Evolutionary conservation across 2,113 vertebrate genomes (phyloP), one percentile per base, ranked within the genome.

Genomic region (Felis chaus): DNA sequence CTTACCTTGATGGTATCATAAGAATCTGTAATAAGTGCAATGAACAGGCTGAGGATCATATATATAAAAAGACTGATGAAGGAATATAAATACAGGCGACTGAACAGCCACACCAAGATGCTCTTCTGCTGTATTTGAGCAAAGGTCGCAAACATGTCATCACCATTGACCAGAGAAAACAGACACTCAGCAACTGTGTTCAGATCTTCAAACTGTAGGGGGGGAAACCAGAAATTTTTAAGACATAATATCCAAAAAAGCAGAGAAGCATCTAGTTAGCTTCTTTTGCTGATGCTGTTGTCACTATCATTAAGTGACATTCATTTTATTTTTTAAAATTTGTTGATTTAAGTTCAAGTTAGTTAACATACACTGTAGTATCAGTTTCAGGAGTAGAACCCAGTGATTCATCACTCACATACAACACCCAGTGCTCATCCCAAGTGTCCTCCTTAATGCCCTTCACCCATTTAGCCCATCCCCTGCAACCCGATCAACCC

Each of bases 61-160:
- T 99, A 99, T 98, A 99, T 99, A 90, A 99, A 99, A 57, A 99
- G 99, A 9, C 99, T 99, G 96, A 99, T 99, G 98, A 99, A 99
- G 98, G 99, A 99, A 97, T 99, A 99, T 41, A 99, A 98, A 95
- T 99, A 99, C 0, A 99, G 96, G 1, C 99, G 98, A 92, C 99
- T 99, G 98, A 99, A 99, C 68, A 99, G 78, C 99, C 99, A 99
- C 97, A 99, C 99, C 97, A 99, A 83, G 0, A 48, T 98, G 98
- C 99, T 99, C 97, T 99, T 99, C 98, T 99, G 98, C 97, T 99
- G 99, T 96, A 99, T 99, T 97, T 99, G 98, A 31, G 99, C 99
- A 82, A 99, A 99, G 0, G 99, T 99, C n/a, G 99, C 99, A 97
- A 99, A 99, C 99, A 99, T 99, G 97, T 99, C 99, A n/a, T 99